Percentiles rank a stretch among this genome's conserved stretches.
Conservation (phyloP, 2,113 vertebrate genomes). For the Salvelinus namaycush region DNA sequence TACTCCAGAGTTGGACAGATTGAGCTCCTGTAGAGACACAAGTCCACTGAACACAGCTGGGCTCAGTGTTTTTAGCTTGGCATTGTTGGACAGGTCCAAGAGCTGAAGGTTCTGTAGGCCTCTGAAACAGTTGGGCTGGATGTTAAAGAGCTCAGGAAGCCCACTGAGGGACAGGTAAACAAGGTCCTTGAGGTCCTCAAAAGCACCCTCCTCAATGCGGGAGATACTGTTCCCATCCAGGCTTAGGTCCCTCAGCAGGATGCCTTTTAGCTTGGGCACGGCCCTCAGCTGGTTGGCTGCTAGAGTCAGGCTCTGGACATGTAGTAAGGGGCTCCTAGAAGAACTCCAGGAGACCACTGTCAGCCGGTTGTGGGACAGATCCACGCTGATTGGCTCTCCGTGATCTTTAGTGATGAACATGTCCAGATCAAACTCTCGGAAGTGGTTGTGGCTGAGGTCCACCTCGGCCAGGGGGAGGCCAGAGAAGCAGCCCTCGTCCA, state of each 20-base stretch:
- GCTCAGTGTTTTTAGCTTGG: slow-evolving; percentile 71
- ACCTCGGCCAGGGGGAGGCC: slow-evolving; percentile 85
- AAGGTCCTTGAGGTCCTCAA: slow-evolving; percentile 80
- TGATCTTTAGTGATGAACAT: slow-evolving; percentile 81
- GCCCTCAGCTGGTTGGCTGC: slow-evolving; percentile 78
- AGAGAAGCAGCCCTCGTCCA: slow-evolving; percentile 80
- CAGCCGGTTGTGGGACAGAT: slow-evolving; percentile 87
- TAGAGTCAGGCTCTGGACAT: slow-evolving; percentile 87
- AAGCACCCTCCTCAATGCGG: slow-evolving; percentile 73
- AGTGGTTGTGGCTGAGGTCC: slow-evolving; percentile 90
- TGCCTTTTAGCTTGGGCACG: slow-evolving; percentile 77
- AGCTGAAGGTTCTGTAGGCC: slow-evolving; percentile 84
- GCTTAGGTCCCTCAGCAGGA: slow-evolving; percentile 86
- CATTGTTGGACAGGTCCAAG: slow-evolving; percentile 88
- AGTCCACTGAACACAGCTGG: slow-evolving; percentile 81
- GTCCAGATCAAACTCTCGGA: slow-evolving; percentile 78
- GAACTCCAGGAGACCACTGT: slow-evolving; percentile 55
- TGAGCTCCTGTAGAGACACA: slow-evolving; percentile 86
- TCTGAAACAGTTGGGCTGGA: slow-evolving; percentile 78
- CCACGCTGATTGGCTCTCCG: slow-evolving; percentile 80
- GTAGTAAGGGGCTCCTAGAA: slow-evolving; percentile 44
- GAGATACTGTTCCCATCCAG: slow-evolving; percentile 86
- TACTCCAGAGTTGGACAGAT: slow-evolving; percentile 81
- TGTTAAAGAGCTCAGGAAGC: slow-evolving; percentile 70
- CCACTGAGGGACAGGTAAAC: slow-evolving; percentile 84